A percentile compares a stretch with the other conserved stretches of the same genome.
These are phyloP conservation scores for Tethea ocularis DNA, from an alignment of 2,888 invertebrate genomes.

Conservation along the genomic window DNA sequence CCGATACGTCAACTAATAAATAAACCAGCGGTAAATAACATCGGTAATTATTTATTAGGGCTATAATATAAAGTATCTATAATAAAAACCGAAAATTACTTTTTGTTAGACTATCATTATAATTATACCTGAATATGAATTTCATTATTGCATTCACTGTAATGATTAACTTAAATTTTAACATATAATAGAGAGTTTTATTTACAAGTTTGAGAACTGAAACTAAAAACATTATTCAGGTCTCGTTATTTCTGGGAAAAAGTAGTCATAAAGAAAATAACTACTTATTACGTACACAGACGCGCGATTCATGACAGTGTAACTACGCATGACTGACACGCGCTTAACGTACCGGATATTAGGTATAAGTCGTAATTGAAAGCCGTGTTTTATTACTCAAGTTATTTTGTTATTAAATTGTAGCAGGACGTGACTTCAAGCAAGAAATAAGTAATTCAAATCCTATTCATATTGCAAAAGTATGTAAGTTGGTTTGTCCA, in stretches of 20 bases:
- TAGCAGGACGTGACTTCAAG: background rate
- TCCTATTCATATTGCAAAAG: background rate
- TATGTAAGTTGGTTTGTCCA: too few species aligned
- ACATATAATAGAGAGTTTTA: background rate
- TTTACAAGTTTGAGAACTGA: too few species aligned
- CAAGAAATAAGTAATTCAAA: background rate
- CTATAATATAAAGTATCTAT: background rate
- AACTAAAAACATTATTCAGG: too few species aligned
- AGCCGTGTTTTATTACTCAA: background rate
- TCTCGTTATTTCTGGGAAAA: background rate
- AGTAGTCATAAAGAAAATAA: background rate
- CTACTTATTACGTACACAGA: background rate
- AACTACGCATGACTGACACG: background rate
- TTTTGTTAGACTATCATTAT: background rate
- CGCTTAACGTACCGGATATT: background rate
- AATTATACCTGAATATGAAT: background rate
- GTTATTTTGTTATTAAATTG: background rate
- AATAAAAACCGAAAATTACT: background rate
- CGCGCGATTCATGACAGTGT: background rate
- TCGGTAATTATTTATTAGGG: too few species aligned
- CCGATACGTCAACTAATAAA: background rate
- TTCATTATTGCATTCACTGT: background rate
- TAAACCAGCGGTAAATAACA: too few species aligned
- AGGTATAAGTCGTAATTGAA: background rate
- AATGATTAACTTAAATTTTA: background rate